These are phyloP conservation scores for Drosophila lacicola DNA, from an alignment of 2,888 invertebrate genomes.

Conservation along the genomic window DNA sequence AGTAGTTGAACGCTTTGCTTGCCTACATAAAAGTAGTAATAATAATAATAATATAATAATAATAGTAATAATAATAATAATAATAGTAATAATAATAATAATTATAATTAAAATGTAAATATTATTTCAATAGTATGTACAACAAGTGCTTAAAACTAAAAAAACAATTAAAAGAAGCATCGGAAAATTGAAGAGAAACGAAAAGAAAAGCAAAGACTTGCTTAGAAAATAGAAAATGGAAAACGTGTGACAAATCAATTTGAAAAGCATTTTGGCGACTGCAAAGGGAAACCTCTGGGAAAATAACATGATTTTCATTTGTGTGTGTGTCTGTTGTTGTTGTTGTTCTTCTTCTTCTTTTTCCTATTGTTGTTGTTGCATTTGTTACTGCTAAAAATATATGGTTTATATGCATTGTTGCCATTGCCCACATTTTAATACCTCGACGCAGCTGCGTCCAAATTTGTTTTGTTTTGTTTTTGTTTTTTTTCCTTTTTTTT, in stretches of 20 bases:
- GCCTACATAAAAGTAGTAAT: slow-evolving; percentile 50
- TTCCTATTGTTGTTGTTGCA: slow-evolving; percentile 24
- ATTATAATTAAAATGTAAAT: slow-evolving; percentile 45
- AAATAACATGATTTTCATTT: slow-evolving; percentile 10
- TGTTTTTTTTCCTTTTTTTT: slow-evolving; percentile 41
- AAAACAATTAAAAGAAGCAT: slow-evolving; percentile 62
- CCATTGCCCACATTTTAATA: slow-evolving; percentile 42
- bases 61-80: slow-evolving; percentile 40
- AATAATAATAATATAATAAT: slow-evolving; percentile 53
- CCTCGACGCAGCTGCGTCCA: slow-evolving; percentile 38
- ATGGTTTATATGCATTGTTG: slow-evolving; percentile 27
- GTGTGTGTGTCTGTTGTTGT: slow-evolving; percentile 22
- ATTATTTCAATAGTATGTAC: slow-evolving; percentile 63
- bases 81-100: slow-evolving; percentile 51
- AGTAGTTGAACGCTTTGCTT: slow-evolving; percentile 70
- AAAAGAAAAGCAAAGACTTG: background rate
- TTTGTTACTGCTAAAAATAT: slow-evolving; percentile 55
- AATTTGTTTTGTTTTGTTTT: slow-evolving; percentile 14
- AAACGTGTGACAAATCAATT: slow-evolving; percentile 19
- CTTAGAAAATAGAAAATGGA: slow-evolving; percentile 34
- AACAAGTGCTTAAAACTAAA: slow-evolving; percentile 71
- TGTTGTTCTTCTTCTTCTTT: background rate
- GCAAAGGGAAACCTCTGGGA: slow-evolving; percentile 27
- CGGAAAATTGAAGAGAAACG: slow-evolving; percentile 10
- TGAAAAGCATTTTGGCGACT: slow-evolving; percentile 35